Evolutionary conservation across 2,113 vertebrate genomes (phyloP).

Genomic region (Nothoprocta perdicaria): DNA sequence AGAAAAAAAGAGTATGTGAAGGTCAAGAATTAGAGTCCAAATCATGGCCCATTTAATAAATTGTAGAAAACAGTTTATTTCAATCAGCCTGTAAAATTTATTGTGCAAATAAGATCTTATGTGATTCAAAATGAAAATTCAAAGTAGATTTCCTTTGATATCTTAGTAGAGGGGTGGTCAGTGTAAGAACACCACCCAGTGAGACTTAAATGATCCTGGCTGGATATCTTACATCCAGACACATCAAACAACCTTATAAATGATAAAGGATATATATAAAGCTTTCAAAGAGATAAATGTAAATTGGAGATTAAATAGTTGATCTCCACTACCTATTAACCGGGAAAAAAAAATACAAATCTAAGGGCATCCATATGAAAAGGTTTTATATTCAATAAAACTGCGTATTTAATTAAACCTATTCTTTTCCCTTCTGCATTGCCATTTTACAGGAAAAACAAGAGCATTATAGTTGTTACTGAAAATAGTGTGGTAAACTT

Average conservation of each 20-base stretch:
- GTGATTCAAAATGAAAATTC: neutral
- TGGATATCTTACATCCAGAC: neutral
- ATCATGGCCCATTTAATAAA: neutral
- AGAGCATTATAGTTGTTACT: neutral
- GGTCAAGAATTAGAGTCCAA: neutral
- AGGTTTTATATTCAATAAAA: neutral
- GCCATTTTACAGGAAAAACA: neutral
- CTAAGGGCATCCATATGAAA: neutral
- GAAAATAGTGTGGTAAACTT: neutral
- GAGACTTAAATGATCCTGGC: neutral
- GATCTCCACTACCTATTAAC: neutral
- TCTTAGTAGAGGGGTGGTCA: neutral
- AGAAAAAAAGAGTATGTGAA: neutral
- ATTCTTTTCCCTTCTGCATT: neutral
- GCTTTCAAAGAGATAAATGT: neutral
- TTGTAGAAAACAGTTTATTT: neutral
- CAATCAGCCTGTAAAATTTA: neutral
- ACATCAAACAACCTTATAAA: neutral
- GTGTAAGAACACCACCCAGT: neutral
- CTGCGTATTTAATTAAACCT: neutral
- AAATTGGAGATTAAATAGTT: neutral
- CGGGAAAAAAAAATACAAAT: neutral
- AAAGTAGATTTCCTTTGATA: neutral
- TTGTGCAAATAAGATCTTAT: neutral
- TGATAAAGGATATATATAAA: no score